phyloP scores from a whole-genome alignment of 2,888 invertebrate genomes.

The Microctonus brassicae region DNA sequence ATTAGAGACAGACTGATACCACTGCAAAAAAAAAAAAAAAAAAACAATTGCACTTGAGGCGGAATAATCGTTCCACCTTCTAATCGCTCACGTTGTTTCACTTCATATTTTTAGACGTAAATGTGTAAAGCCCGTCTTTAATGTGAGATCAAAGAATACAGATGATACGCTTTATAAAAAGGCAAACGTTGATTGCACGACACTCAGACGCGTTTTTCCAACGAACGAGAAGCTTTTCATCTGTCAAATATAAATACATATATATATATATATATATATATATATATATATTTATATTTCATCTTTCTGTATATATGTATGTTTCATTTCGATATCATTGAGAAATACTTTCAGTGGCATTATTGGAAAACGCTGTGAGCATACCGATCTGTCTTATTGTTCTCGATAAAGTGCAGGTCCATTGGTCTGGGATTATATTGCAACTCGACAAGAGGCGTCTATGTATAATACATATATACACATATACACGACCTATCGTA shows the following conservation, averaged over 20 bases:
- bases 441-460: not conserved
- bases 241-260: constrained; percentile 19
- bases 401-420: constrained; percentile 22
- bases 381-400: constrained; percentile 37
- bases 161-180: not conserved
- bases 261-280: no score
- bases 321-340: constrained; percentile 30
- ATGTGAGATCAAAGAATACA: constrained; percentile 28
- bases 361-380: constrained; percentile 39
- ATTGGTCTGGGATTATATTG: constrained; percentile 10
- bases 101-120: constrained; percentile 7
- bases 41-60: not conserved
- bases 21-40: not conserved
- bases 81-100: constrained; percentile 30
- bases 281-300: no score
- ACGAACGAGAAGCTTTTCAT: constrained; percentile 23
- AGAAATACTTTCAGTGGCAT: constrained; percentile 34
- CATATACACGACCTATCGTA: not conserved
- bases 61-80: constrained; percentile 4
- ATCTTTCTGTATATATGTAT: constrained; percentile 31
- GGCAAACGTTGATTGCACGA: constrained; percentile 16
- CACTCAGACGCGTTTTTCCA: constrained; percentile 13
- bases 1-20: not conserved
- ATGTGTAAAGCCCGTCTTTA: not conserved
- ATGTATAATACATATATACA: not conserved